A percentile compares a stretch with the other conserved stretches of the same genome.
Conservation (phyloP, 2,888 invertebrate genomes). For the Plutella xylostella region DNA sequence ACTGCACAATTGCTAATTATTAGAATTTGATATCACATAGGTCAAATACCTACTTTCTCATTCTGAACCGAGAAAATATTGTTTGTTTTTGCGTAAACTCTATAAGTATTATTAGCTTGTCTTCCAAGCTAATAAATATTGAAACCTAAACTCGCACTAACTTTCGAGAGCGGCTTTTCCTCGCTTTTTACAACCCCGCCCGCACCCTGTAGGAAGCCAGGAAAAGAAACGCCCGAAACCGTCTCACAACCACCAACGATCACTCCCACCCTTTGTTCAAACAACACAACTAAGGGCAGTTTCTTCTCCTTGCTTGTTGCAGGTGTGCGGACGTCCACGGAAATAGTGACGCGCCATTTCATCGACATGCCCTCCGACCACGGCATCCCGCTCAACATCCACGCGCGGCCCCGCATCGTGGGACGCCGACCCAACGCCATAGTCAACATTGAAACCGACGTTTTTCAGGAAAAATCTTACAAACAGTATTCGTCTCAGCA, state of each 20-base stretch:
- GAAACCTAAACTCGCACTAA: not conserved
- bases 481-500: slow-evolving; percentile 66
- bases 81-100: too few relatives aligned
- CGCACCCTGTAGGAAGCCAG: slow-evolving; percentile 57
- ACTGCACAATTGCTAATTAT: too few relatives aligned
- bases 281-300: slow-evolving; percentile 36
- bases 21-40: too few relatives aligned
- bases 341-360: slow-evolving; percentile 61
- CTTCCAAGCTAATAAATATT: not conserved
- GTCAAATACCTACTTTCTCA: too few relatives aligned
- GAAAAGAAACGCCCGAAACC: slow-evolving; percentile 55
- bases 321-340: slow-evolving; percentile 60
- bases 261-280: slow-evolving; percentile 13
- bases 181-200: slow-evolving; percentile 48
- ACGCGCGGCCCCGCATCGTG: slow-evolving; percentile 54
- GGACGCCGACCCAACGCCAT: slow-evolving; percentile 55
- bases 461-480: slow-evolving; percentile 62
- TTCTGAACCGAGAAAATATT: too few relatives aligned
- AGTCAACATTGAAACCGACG: slow-evolving; percentile 59
- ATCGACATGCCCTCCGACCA: slow-evolving; percentile 50
- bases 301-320: slow-evolving; percentile 62
- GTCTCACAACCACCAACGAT: slow-evolving; percentile 1
- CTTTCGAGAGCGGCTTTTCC: slow-evolving; percentile 51
- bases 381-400: slow-evolving; percentile 54
- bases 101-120: too few relatives aligned